Conservation (phyloP, 2,113 vertebrate genomes). For the Anhinga anhinga region DNA sequence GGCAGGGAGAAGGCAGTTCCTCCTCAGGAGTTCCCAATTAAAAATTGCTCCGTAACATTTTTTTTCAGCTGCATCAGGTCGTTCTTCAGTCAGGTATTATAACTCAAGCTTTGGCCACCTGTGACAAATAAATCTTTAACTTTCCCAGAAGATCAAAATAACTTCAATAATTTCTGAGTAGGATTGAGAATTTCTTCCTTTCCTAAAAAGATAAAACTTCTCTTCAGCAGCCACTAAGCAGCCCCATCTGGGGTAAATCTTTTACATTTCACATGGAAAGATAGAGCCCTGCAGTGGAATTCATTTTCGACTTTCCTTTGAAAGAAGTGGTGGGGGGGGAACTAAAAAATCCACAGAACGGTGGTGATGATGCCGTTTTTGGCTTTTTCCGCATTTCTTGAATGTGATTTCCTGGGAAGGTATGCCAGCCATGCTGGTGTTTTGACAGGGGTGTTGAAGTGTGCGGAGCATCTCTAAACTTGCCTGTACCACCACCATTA, state of each 20-base stretch:
- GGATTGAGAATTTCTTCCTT: not conserved
- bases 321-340: not conserved
- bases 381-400: not conserved
- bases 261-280: not conserved
- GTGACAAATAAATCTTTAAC: not conserved
- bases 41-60: not conserved
- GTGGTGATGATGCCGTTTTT: not conserved
- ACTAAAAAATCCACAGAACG: not conserved
- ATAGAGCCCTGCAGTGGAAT: not conserved
- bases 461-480: not conserved
- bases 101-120: no score
- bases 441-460: not conserved
- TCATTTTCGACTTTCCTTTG: not conserved
- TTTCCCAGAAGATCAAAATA: not conserved
- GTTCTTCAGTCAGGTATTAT: not conserved
- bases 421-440: accelerated
- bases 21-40: not conserved
- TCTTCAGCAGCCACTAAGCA: not conserved
- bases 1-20: not conserved
- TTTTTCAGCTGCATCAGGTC: not conserved
- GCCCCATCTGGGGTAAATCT: not conserved
- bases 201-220: not conserved
- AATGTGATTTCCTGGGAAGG: not conserved
- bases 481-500: no score
- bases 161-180: not conserved